Evolutionary conservation across 2,113 vertebrate genomes (phyloP).

Genomic region (Seriola aureovittata): DNA sequence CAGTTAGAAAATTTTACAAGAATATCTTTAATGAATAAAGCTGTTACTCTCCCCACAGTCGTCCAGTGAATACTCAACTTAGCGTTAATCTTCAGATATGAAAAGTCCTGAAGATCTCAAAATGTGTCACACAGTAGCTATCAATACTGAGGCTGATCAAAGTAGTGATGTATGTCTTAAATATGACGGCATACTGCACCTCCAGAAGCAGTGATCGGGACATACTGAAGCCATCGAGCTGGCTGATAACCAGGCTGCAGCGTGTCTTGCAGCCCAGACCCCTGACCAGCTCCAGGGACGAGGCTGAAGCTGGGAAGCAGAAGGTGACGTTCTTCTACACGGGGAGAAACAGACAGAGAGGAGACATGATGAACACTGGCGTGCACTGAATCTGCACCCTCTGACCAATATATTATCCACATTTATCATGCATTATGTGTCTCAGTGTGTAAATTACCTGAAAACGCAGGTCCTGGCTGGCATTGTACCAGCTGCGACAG

Average conservation of each 20-base stretch:
- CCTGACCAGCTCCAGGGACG: slow-evolving; percentile 83
- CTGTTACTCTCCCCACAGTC: not conserved
- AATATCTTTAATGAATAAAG: not conserved
- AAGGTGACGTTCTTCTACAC: slow-evolving; percentile 83
- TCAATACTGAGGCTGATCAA: not conserved
- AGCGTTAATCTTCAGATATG: not conserved
- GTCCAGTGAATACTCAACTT: not conserved
- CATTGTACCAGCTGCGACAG: slow-evolving; percentile 86
- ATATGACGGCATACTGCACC: slow-evolving; percentile 44
- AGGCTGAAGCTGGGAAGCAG: slow-evolving; percentile 84
- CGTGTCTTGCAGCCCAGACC: slow-evolving; percentile 72
- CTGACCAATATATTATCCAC: not conserved
- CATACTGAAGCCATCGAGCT: slow-evolving; percentile 84
- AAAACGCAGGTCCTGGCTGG: slow-evolving; percentile 85
- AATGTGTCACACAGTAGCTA: too few species aligned
- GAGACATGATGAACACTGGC: not conserved
- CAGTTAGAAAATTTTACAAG: not conserved
- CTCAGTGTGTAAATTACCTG: slow-evolving; percentile 78
- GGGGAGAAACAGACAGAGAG: not conserved
- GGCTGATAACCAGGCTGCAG: slow-evolving; percentile 84
- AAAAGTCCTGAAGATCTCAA: not conserved
- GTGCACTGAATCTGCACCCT: not conserved
- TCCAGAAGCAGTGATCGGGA: slow-evolving; percentile 83
- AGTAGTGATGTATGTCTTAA: too few species aligned
- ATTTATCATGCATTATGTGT: not conserved